A percentile compares a stretch with the other conserved stretches of the same genome.
Conservation (phyloP, 2,888 invertebrate genomes). For the Tiphia femorata region DNA sequence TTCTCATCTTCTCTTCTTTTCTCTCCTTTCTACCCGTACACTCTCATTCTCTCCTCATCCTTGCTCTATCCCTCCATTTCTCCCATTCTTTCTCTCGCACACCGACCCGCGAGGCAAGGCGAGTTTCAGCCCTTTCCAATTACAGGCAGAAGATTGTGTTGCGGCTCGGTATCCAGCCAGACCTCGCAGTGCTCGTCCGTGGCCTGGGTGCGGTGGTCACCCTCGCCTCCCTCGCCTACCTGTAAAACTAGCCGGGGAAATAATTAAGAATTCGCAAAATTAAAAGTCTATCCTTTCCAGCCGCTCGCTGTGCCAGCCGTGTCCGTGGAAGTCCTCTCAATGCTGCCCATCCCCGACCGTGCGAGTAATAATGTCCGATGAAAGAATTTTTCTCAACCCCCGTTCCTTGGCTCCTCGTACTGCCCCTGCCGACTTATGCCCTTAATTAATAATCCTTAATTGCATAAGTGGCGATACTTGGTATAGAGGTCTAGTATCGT, state of each 20-base stretch:
- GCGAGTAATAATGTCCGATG: constrained; percentile 31
- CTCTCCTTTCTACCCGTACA: neutral
- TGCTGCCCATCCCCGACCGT: neutral
- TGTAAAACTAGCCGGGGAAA: constrained; percentile 51
- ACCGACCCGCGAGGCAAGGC: constrained; percentile 3
- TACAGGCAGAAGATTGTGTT: constrained; percentile 50
- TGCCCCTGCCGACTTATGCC: constrained; percentile 22
- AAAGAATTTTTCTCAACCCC: constrained; percentile 27
- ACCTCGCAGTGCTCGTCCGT: too few species aligned
- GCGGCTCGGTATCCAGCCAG: constrained; percentile 33
- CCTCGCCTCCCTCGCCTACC: constrained; percentile 20
- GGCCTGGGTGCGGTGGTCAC: too few species aligned
- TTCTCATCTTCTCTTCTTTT: neutral
- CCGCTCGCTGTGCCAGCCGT: constrained; percentile 17
- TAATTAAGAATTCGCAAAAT: constrained; percentile 58
- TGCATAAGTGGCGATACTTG: constrained; percentile 28
- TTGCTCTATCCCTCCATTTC: constrained; percentile 14
- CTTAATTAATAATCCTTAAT: constrained; percentile 43
- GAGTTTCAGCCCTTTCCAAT: constrained; percentile 50
- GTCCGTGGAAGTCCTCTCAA: constrained; percentile 23
- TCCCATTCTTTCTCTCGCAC: constrained; percentile 11
- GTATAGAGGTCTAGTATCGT: too few species aligned
- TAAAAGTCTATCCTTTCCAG: constrained; percentile 50
- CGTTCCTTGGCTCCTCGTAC: constrained; percentile 17
- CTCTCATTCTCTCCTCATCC: neutral